phyloP scores from a whole-genome alignment of 23 tunicate species.

The Pegea sp. region DNA sequence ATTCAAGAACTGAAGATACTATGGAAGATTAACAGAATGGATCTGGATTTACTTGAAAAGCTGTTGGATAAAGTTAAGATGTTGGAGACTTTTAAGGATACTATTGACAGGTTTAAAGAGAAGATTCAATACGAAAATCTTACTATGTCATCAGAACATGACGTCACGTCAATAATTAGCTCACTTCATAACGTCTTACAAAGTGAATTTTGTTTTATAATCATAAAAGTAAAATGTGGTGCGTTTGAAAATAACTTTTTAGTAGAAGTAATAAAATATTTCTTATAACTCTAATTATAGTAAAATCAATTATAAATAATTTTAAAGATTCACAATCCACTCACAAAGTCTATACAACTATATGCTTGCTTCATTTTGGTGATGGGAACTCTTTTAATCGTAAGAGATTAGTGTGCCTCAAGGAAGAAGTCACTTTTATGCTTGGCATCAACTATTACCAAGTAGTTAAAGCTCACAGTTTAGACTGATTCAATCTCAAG shows the following conservation, averaged over 20 bases:
- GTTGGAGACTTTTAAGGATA: slow-evolving; percentile 42
- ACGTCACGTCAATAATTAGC: slow-evolving; percentile 63
- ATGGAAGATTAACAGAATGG: slow-evolving; percentile 70
- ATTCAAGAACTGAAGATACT: slow-evolving; percentile 53
- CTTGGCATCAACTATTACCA: slow-evolving; percentile 29
- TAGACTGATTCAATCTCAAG: background rate
- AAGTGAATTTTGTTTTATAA: slow-evolving; percentile 17
- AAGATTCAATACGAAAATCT: slow-evolving; percentile 27
- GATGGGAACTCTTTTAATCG: slow-evolving; percentile 55
- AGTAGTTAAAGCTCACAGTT: slow-evolving; percentile 15
- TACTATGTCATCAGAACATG: slow-evolving; percentile 54
- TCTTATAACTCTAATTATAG: too few species aligned
- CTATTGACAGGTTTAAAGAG: slow-evolving; percentile 44
- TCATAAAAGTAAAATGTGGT: background rate
- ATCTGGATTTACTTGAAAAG: slow-evolving; percentile 48
- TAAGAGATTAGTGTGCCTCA: slow-evolving; percentile 35
- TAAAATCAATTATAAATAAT: too few species aligned
- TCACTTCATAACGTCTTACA: slow-evolving; percentile 71
- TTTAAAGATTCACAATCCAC: too few species aligned
- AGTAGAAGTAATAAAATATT: too few species aligned
- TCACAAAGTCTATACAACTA: slow-evolving; percentile 58
- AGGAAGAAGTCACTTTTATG: slow-evolving; percentile 25
- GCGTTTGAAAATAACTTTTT: too few species aligned
- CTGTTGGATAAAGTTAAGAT: slow-evolving; percentile 38
- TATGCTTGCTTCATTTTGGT: slow-evolving; percentile 68